A percentile compares a stretch with the other conserved stretches of the same genome.
Evolutionary conservation across 1,140 invertebrate genomes (phyloP).

Genomic region (Brachionus asplanchnoidis): DNA sequence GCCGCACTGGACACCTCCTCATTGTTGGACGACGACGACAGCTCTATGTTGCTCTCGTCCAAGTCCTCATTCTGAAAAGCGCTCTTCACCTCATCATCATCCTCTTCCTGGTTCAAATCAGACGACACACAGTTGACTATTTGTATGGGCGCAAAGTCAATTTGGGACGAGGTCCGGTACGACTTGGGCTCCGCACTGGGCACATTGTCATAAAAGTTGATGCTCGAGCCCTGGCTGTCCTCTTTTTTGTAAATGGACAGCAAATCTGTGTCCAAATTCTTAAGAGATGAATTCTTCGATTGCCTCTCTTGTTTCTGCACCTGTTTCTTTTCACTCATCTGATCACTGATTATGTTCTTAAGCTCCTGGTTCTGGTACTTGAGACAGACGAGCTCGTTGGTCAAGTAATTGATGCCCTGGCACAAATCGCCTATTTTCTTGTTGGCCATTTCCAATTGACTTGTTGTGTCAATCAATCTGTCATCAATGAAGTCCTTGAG

Average conservation of each 20-base stretch:
- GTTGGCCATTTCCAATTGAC: conserved; percentile 19
- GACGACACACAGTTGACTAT: neutral
- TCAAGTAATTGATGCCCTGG: conserved; percentile 12
- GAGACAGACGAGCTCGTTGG: neutral
- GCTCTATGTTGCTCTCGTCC: conserved; percentile 15
- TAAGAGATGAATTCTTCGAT: neutral
- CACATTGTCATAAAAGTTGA: conserved; percentile 29
- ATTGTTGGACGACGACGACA: neutral
- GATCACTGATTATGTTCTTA: neutral
- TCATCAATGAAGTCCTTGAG: conserved; percentile 25
- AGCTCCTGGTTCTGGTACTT: conserved; percentile 22
- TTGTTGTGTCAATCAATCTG: conserved; percentile 6
- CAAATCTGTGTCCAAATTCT: conserved; percentile 9
- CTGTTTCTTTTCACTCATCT: neutral
- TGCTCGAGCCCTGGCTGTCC: conserved; percentile 9
- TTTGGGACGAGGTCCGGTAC: neutral
- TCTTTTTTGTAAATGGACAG: conserved; percentile 34
- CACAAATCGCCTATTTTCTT: conserved; percentile 1
- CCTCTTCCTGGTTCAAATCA: conserved; percentile 5
- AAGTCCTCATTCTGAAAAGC: conserved; percentile 13
- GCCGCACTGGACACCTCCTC: neutral
- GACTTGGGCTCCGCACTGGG: neutral
- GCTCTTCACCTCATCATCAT: conserved; percentile 3
- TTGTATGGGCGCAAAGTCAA: conserved; percentile 12
- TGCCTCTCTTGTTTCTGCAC: neutral